phyloP scores from a whole-genome alignment of 2,888 invertebrate genomes.

The Scrobipalpa atriplicella region DNA sequence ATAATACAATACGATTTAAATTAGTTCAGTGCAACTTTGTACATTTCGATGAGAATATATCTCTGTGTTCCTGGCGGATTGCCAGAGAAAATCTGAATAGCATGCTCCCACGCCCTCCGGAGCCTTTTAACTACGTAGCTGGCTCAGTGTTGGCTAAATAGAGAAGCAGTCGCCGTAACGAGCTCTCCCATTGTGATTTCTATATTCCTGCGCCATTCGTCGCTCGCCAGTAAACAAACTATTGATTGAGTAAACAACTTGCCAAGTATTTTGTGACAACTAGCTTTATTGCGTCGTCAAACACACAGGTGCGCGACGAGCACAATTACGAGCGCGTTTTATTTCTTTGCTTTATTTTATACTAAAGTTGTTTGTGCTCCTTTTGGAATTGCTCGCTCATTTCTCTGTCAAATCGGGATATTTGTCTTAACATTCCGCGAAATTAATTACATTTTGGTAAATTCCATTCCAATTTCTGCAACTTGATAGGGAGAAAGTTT shows the following conservation, averaged over 20 bases:
- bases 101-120: conserved; percentile 30
- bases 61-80: conserved; percentile 32
- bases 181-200: conserved; percentile 36
- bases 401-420: background rate
- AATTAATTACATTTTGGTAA: background rate
- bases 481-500: conserved; percentile 35
- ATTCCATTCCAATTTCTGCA: background rate
- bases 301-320: background rate
- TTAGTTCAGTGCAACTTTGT: conserved; percentile 32
- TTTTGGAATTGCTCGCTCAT: background rate
- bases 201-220: conserved; percentile 27
- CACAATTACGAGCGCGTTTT: conserved; percentile 5
- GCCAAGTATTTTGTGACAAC: conserved; percentile 20
- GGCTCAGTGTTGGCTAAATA: conserved; percentile 30
- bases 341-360: conserved; percentile 11
- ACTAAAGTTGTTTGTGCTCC: conserved; percentile 9
- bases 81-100: conserved; percentile 33
- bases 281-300: conserved; percentile 18
- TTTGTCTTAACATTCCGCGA: background rate
- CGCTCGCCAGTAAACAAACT: conserved; percentile 32
- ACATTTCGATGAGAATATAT: conserved; percentile 34
- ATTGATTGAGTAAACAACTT: conserved; percentile 29
- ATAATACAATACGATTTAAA: conserved; percentile 19
- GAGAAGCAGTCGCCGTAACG: conserved; percentile 37
- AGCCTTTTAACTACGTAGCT: conserved; percentile 30